A percentile compares a stretch with the other conserved stretches of the same genome.
phyloP scores from a whole-genome alignment of 2,888 invertebrate species.

The Theristus sp. region DNA sequence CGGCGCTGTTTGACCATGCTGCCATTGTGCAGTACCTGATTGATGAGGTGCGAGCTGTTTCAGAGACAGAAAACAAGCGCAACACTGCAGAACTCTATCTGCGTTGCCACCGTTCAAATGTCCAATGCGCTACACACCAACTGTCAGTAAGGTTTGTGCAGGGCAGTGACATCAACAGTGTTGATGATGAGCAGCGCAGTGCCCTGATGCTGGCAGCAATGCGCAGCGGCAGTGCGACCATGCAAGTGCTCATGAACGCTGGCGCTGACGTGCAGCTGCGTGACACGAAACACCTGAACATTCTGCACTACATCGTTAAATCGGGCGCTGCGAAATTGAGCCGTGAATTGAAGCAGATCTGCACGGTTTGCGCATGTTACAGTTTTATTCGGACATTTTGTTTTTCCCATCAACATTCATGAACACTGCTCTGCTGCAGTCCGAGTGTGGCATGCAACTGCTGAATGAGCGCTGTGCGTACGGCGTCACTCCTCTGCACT shows the following conservation, averaged over 20 bases:
- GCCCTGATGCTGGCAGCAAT: slow-evolving; percentile 61
- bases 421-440: no score
- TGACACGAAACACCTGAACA: slow-evolving; percentile 60
- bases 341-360: not conserved
- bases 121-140: no score
- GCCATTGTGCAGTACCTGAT: slow-evolving; percentile 49
- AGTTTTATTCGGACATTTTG: no score
- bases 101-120: no score
- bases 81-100: no score
- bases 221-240: slow-evolving; percentile 61
- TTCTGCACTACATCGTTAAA: slow-evolving; percentile 65
- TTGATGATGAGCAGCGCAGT: slow-evolving; percentile 59
- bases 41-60: no score
- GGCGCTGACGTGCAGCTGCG: slow-evolving; percentile 58
- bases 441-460: slow-evolving; percentile 14
- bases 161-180: slow-evolving; percentile 59
- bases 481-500: slow-evolving; percentile 70
- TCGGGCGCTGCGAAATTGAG: slow-evolving; percentile 40
- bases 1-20: slow-evolving; percentile 73
- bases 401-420: no score
- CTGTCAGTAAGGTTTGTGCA: no score
- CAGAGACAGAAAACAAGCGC: no score
- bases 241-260: slow-evolving; percentile 48
- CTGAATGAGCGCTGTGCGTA: slow-evolving; percentile 50
- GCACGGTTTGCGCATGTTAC: no score